Evolutionary conservation across 2,113 vertebrate genomes (phyloP).

Genomic region (Asarcornis scutulata): DNA sequence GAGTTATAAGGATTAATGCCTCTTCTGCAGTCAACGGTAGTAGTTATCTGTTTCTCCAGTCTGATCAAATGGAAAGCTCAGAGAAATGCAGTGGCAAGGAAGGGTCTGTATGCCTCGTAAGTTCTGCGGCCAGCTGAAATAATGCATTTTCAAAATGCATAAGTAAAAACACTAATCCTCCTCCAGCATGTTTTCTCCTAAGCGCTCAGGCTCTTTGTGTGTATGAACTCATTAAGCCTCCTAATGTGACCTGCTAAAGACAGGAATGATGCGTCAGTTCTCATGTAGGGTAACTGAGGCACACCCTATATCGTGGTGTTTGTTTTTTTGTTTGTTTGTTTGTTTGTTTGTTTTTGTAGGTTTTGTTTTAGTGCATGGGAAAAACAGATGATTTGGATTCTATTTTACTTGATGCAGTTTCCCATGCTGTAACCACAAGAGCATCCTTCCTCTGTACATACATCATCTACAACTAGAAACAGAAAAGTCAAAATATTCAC

Average conservation of each 20-base stretch:
- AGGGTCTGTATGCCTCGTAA: fast-evolving
- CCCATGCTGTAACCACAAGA: not conserved
- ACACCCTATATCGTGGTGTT: not conserved
- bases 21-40: not conserved
- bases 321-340: not conserved
- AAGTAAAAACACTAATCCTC: not conserved
- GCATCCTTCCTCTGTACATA: not conserved
- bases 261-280: not conserved
- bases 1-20: not conserved
- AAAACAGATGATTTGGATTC: slow-evolving; percentile 19
- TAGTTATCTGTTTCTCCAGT: not conserved
- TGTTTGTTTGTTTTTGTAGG: not conserved
- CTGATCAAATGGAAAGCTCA: not conserved
- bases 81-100: not conserved
- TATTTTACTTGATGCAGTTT: slow-evolving; percentile 34
- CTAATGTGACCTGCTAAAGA: not conserved
- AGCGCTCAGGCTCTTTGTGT: not conserved
- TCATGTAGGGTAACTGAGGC: not conserved
- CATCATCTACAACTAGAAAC: not conserved
- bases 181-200: not conserved
- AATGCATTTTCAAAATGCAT: not conserved
- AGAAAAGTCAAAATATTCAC: not conserved
- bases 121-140: not conserved
- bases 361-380: not conserved
- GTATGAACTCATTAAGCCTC: not conserved